Evolutionary conservation across 2,888 invertebrate species (phyloP), one percentile per base, ranked within the genome.

Genomic region (Cybosia mesomella): DNA sequence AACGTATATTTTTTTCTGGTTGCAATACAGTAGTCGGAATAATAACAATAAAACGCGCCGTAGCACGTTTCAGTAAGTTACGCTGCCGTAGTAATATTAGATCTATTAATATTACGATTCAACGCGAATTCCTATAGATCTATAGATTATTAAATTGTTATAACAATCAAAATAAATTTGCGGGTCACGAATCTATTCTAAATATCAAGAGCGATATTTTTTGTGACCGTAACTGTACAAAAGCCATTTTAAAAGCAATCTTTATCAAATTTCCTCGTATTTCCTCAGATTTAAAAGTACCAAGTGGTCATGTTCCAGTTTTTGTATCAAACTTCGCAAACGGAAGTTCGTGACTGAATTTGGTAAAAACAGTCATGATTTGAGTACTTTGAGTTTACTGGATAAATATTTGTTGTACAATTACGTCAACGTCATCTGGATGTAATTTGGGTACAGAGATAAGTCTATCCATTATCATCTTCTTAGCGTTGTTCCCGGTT

Each of bases 181-280:
- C 8, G 8, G 60, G 66, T 60, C 66, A 66, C 60, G 60, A 55
- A n/a, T 36, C 18, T 58, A n/a, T 28, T 54, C n/a, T 34, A 21
- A 49, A n/a, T 54, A 66, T 39, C 34, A 54, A 60, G n/a, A 34
- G 15, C 32, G 21, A 54, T 54, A 53, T 22, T 54, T 62, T 54
- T 54, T 54, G 10, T 34, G 21, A n/a, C 15, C 4, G 59, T 66
- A 78, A 78, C 76, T 63, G 76, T 75, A 18, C 61, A 0, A 55
- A 5, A 64, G 62, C 65, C 68, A 58, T 77, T 75, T 64, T 54
- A 53, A 73, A 67, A 77, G 49, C 58, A 67, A 36, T 34, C 21
- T 58, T 77, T 68, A 67, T 58, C 13, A 53, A 43, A 67, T 72
- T 72, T 58, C 66, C 54, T 65, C 58, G 71, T 49, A 73, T 59